Conservation (phyloP, 2,113 vertebrate species). For the Cromileptes altivelis region DNA sequence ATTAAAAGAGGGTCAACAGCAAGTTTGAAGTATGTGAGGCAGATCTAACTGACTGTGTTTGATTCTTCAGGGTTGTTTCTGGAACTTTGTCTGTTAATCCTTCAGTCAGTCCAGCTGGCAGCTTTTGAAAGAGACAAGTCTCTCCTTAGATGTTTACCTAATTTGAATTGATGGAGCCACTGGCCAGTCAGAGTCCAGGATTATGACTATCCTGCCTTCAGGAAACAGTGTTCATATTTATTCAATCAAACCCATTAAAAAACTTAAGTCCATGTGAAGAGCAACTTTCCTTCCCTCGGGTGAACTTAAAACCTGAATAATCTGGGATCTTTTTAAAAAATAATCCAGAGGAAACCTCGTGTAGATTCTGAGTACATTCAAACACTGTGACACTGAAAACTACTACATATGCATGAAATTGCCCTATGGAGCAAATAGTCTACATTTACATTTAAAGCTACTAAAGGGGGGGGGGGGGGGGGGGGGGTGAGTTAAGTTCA, state of each 20-base stretch:
- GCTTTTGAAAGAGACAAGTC: neutral
- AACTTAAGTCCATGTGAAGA: neutral
- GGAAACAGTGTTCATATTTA: neutral
- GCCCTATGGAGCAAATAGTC: slow-evolving; percentile 16
- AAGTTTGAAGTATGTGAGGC: too few species aligned
- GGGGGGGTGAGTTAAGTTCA: slow-evolving; percentile 6
- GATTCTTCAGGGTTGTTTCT: neutral
- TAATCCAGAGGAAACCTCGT: neutral
- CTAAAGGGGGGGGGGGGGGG: neutral
- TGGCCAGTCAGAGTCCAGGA: slow-evolving; percentile 29
- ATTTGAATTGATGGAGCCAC: slow-evolving; percentile 11
- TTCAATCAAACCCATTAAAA: neutral
- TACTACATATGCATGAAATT: slow-evolving; percentile 41
- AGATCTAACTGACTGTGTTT: neutral
- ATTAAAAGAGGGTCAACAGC: neutral
- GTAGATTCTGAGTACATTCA: neutral
- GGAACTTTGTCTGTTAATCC: neutral
- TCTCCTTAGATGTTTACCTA: neutral
- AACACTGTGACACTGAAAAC: neutral
- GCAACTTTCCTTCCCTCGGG: neutral
- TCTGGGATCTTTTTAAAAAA: neutral
- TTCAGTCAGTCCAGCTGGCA: neutral
- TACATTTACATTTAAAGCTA: slow-evolving; percentile 32
- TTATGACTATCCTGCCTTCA: slow-evolving; percentile 32
- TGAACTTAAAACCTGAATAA: slow-evolving; percentile 2